Conservation (phyloP, 1,140 invertebrate genomes). For the Lasioglossum baleicum region DNA sequence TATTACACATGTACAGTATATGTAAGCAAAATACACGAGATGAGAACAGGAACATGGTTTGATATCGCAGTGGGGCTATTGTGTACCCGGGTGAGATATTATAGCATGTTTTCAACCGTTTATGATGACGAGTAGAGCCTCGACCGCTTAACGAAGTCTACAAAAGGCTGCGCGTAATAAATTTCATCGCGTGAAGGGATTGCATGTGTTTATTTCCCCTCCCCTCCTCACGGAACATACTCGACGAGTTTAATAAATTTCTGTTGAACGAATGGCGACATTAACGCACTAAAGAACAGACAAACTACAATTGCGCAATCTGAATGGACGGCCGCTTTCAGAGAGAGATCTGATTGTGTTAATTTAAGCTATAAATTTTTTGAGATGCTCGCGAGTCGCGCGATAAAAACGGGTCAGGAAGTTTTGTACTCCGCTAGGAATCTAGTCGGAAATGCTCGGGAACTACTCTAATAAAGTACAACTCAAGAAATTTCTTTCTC, state of each 20-base stretch:
- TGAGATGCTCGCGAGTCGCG: no score
- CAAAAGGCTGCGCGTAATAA: slow-evolving; percentile 2
- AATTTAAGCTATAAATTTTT: neutral
- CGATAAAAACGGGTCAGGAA: neutral
- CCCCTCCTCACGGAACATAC: no score
- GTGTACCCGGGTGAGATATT: neutral
- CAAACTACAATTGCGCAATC: no score
- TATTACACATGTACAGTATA: no score
- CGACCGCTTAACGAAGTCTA: neutral
- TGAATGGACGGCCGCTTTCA: neutral
- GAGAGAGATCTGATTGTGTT: neutral
- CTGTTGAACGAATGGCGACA: neutral
- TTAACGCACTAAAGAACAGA: neutral
- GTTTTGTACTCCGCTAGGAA: neutral
- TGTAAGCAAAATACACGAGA: neutral
- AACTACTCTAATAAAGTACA: neutral
- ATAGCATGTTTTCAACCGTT: slow-evolving; percentile 2
- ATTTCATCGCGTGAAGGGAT: slow-evolving; percentile 29
- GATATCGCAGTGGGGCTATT: neutral
- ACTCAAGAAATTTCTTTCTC: no score
- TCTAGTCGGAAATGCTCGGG: neutral
- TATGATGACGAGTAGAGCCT: slow-evolving; percentile 28
- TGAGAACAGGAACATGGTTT: neutral
- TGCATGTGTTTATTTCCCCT: slow-evolving; percentile 10
- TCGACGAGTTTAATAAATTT: slow-evolving; percentile 6